Percentiles rank a stretch among this genome's conserved stretches.
These are phyloP conservation scores for Lutraria lutraria DNA, from an alignment of 2,888 invertebrate genomes.

Conservation along the genomic window DNA sequence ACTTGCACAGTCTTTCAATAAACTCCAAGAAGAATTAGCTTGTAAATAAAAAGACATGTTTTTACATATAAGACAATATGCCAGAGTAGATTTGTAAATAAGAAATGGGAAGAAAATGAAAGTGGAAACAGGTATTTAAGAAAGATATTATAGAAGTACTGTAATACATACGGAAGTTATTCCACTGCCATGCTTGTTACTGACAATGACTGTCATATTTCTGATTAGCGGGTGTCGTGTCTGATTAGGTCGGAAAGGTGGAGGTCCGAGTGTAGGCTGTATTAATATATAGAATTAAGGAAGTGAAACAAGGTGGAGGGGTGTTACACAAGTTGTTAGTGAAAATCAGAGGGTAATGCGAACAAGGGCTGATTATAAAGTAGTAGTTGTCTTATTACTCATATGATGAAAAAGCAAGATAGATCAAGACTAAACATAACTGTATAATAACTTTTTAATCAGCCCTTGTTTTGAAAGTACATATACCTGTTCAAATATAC, in stretches of 20 bases:
- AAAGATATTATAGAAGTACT: neutral
- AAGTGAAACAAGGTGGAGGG: neutral
- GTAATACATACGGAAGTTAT: conserved; percentile 26
- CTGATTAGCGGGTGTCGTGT: conserved; percentile 67
- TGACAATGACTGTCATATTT: conserved; percentile 63
- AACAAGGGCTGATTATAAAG: neutral
- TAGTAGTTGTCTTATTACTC: neutral
- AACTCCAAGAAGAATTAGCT: no score
- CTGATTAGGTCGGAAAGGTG: conserved; percentile 69
- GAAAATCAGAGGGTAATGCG: neutral
- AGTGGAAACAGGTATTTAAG: no score
- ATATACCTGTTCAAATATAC: no score
- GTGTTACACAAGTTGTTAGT: neutral
- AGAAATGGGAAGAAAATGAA: no score
- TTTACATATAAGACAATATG: no score
- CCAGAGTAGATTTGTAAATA: no score
- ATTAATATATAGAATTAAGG: conserved; percentile 31
- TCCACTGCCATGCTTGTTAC: conserved; percentile 37
- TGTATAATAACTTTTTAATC: neutral
- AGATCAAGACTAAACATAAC: neutral
- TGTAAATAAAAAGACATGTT: no score
- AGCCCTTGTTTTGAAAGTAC: neutral
- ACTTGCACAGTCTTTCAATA: no score
- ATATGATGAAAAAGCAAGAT: neutral
- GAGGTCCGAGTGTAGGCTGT: conserved; percentile 65